A percentile compares a stretch with the other conserved stretches of the same genome.
Evolutionary conservation across 2,888 invertebrate genomes (phyloP).

Genomic region (Drosophila atroscutellata): DNA sequence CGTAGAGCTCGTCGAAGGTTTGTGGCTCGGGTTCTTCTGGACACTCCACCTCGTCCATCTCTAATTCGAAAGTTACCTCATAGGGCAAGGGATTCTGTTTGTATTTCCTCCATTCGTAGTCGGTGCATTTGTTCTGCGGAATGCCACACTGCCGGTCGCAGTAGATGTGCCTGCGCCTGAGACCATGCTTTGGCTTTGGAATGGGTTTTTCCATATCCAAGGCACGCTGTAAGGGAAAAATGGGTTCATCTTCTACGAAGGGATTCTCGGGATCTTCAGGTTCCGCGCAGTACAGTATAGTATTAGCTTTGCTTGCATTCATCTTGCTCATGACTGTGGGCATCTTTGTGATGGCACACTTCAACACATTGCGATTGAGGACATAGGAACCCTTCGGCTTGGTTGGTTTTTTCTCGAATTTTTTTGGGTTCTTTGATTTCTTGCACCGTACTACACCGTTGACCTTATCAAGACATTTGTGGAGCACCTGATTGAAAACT

Average conservation of each 20-base stretch:
- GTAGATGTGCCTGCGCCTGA: constrained; percentile 33
- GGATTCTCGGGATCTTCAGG: constrained; percentile 24
- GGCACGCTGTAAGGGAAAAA: background rate
- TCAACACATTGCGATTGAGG: constrained; percentile 44
- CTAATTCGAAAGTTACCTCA: constrained; percentile 23
- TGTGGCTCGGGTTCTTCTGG: constrained; percentile 36
- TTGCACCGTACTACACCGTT: constrained; percentile 16
- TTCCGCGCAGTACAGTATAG: constrained; percentile 35
- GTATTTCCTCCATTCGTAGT: constrained; percentile 53
- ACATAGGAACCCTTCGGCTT: constrained; percentile 50
- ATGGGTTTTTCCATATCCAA: constrained; percentile 37
- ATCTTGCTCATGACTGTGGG: constrained; percentile 45
- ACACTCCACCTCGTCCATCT: background rate
- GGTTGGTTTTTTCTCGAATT: background rate
- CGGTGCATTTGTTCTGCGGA: constrained; percentile 46
- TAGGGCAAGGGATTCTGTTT: constrained; percentile 32
- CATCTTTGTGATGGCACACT: constrained; percentile 43
- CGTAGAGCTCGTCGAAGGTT: constrained; percentile 65
- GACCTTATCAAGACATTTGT: constrained; percentile 36
- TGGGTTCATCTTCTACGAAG: constrained; percentile 10
- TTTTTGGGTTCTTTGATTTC: background rate
- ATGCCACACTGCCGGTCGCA: constrained; percentile 40
- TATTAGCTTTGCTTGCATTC: constrained; percentile 32
- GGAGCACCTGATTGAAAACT: constrained; percentile 39
- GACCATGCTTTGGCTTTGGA: constrained; percentile 28